Conservation (phyloP, 2,797 vertebrate species). For the Siniperca scherzeri region DNA sequence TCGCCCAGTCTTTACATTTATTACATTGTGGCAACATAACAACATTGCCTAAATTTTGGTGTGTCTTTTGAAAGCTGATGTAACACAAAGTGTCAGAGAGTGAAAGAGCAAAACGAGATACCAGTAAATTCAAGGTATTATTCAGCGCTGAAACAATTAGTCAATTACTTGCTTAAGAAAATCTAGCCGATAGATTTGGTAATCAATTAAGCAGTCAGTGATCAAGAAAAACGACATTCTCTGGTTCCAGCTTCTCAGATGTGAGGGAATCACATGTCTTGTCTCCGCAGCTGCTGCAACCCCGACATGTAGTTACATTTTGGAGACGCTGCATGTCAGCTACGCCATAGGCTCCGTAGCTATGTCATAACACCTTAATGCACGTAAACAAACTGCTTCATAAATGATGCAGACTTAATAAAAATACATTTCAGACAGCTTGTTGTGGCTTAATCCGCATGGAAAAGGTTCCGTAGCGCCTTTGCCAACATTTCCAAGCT, state of each 20-base stretch:
- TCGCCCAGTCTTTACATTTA: not conserved
- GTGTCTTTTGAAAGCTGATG: not conserved
- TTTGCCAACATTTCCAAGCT: not conserved
- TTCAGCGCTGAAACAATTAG: not conserved
- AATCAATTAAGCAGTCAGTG: not conserved
- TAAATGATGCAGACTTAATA: not conserved
- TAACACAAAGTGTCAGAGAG: not conserved
- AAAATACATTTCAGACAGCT: not conserved
- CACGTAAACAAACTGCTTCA: not conserved
- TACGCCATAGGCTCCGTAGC: too few relatives aligned
- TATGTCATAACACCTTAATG: too few relatives aligned
- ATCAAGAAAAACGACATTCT: not conserved
- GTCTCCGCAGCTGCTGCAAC: too few relatives aligned
- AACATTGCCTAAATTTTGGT: not conserved
- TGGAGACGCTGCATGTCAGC: too few relatives aligned
- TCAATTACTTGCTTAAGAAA: not conserved
- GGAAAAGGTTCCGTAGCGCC: not conserved
- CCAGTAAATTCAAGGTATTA: not conserved
- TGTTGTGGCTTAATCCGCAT: not conserved
- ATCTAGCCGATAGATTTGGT: not conserved
- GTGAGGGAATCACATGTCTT: not conserved
- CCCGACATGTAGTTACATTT: too few relatives aligned
- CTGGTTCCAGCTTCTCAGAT: not conserved
- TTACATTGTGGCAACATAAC: not conserved
- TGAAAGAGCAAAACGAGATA: not conserved